A percentile compares a stretch with the other conserved stretches of the same genome.
phyloP scores from a whole-genome alignment of 2,797 vertebrate genomes.

The Microctenopoma lineatum region DNA sequence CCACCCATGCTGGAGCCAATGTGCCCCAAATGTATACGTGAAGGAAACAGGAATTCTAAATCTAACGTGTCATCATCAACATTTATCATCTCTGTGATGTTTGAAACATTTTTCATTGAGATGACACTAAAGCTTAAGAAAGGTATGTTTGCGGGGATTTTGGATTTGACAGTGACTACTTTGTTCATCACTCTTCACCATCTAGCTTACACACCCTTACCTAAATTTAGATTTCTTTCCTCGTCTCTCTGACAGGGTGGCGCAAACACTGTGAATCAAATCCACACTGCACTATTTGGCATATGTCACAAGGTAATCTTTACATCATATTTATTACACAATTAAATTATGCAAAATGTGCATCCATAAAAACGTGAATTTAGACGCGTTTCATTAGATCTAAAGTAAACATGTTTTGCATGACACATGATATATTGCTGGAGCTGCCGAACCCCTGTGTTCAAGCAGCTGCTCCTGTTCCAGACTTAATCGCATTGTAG shows the following conservation, averaged over 20 bases:
- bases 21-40: constrained; percentile 2
- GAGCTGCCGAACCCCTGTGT: neutral
- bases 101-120: neutral
- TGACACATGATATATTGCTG: too few relatives aligned
- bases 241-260: constrained; percentile 9
- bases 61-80: neutral
- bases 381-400: too few relatives aligned
- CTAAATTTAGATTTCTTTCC: constrained; percentile 12
- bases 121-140: neutral
- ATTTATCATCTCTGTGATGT: neutral
- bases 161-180: constrained; percentile 25
- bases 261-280: constrained; percentile 12
- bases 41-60: neutral
- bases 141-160: neutral
- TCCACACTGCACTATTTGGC: neutral
- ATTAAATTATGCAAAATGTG: too few relatives aligned
- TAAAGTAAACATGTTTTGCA: too few relatives aligned
- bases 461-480: constrained; percentile 27
- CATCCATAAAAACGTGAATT: too few relatives aligned
- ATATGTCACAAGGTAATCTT: neutral
- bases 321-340: neutral
- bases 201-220: constrained; percentile 6
- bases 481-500: constrained; percentile 20
- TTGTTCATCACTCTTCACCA: constrained; percentile 5
- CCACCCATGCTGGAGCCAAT: neutral